Evolutionary conservation across 2,888 invertebrate genomes (phyloP), one percentile per base, ranked within the genome.

Genomic region (Nomada lathburiana): DNA sequence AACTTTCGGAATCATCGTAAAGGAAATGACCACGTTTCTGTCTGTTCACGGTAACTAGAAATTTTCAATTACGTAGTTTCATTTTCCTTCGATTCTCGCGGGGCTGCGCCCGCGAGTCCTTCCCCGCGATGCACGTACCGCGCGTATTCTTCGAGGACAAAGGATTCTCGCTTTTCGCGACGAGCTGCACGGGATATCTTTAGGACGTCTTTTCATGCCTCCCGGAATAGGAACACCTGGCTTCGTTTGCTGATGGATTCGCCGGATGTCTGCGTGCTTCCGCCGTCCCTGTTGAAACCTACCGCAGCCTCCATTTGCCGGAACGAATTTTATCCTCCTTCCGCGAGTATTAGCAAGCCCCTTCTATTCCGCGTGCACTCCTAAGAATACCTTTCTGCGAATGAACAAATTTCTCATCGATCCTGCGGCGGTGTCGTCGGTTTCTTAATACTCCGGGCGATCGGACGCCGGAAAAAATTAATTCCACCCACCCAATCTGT

Each of bases 211-310:
- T 72, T 64, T 55, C 70, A 11, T 18, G 63, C 9, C 52, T 18
- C 18, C 26, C 50, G 76, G 53, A 42, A 67, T 70, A 55, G 47
- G 73, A 81, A 77, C 82, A 76, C 47, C 74, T 69, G 76, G 52
- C 42, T 63, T 50, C 65, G 76, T 70, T 82, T 62, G 70, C 23
- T 65, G 47, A 63, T 50, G 44, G 69, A 71, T 77, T 52, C 59
- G 47, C 29, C 59, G 50, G n/a, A 57, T 52, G 42, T 23, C 50
- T 18, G n/a, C 76, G 42, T n/a, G 26, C n/a, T 62, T 50, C 65
- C 44, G 44, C 18, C 5, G 23, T 55, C 20, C 18, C 3, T 20
- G 16, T 36, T 44, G 20, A 20, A 52, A 71, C n/a, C 44, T n/a
- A 20, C 62, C 70, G 60, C 13, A 23, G 26, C 44, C 47, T 60